Percentiles rank a stretch among this genome's conserved stretches.
Evolutionary conservation across 2,888 invertebrate species (phyloP).

Genomic region (Chrysolina oricalcia): DNA sequence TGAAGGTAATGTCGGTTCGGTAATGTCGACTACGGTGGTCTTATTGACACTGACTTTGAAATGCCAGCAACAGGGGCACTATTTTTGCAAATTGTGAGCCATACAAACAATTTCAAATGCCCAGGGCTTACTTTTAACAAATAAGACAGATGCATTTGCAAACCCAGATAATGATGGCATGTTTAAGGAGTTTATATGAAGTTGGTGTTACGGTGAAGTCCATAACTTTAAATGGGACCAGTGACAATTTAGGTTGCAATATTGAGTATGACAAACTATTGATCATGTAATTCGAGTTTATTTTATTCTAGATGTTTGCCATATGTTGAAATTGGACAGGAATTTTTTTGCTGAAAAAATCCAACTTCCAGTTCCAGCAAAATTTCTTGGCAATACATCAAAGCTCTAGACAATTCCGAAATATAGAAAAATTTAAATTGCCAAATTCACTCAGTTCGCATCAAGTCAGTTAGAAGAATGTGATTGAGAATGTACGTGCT

Average conservation of each 20-base stretch:
- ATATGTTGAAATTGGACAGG: background rate
- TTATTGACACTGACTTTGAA: constrained; percentile 43
- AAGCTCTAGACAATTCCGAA: too few species aligned
- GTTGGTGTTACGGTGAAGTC: too few species aligned
- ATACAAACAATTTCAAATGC: constrained; percentile 44
- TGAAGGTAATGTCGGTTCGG: background rate
- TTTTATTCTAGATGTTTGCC: background rate
- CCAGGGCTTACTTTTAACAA: constrained; percentile 53
- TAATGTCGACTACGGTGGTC: constrained; percentile 42
- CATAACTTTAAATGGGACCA: constrained; percentile 51
- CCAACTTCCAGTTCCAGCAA: background rate
- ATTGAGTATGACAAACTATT: constrained; percentile 22
- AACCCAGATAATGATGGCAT: too few species aligned
- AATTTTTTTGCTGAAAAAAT: background rate
- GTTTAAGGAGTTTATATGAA: constrained; percentile 48
- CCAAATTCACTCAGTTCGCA: too few species aligned
- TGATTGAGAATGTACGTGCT: too few species aligned
- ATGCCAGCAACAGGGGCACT: constrained; percentile 42
- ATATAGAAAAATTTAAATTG: too few species aligned
- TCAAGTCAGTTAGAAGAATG: too few species aligned
- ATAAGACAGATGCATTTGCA: constrained; percentile 48
- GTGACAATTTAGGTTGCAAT: too few species aligned
- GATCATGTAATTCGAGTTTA: background rate
- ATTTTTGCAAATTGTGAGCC: constrained; percentile 31
- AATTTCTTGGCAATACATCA: too few species aligned